These are phyloP conservation scores for Sinhomidia bicolor DNA, from an alignment of 2,888 invertebrate genomes.

Conservation along the genomic window DNA sequence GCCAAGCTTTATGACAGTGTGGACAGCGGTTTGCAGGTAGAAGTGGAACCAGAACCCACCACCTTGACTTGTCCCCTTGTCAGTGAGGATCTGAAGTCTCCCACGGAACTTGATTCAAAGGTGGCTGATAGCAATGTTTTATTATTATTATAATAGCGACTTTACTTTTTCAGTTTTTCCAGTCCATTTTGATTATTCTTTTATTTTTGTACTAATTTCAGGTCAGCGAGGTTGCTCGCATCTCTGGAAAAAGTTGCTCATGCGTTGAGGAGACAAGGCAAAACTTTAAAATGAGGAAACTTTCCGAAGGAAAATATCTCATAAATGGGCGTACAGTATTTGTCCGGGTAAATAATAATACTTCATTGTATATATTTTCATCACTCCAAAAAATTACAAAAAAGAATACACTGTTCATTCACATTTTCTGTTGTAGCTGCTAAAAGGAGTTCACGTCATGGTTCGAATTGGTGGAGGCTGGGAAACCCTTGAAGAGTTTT, in stretches of 20 bases:
- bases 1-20: conserved; percentile 79
- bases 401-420: conserved; percentile 8
- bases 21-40: conserved; percentile 82
- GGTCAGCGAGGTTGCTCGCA: conserved; percentile 87
- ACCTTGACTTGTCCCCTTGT: background rate
- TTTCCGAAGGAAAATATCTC: conserved; percentile 93
- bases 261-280: conserved; percentile 87
- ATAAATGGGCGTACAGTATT: conserved; percentile 94
- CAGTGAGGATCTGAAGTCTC: conserved; percentile 80
- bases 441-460: conserved; percentile 97
- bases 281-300: conserved; percentile 89
- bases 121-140: conserved; percentile 67
- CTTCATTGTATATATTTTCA: background rate
- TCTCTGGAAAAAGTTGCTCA: conserved; percentile 89
- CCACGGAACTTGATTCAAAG: conserved; percentile 88
- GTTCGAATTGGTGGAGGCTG: conserved; percentile 96
- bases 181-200: background rate
- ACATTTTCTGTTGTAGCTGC: conserved; percentile 84
- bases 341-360: conserved; percentile 87
- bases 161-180: background rate
- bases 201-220: conserved; percentile 80
- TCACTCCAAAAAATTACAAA: background rate
- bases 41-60: conserved; percentile 70
- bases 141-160: background rate
- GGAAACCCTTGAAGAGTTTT: conserved; percentile 96